Percentiles rank a stretch among this genome's conserved stretches.
These are phyloP conservation scores for Tetranychus piercei DNA, from an alignment of 2,888 invertebrate species.

Conservation along the genomic window DNA sequence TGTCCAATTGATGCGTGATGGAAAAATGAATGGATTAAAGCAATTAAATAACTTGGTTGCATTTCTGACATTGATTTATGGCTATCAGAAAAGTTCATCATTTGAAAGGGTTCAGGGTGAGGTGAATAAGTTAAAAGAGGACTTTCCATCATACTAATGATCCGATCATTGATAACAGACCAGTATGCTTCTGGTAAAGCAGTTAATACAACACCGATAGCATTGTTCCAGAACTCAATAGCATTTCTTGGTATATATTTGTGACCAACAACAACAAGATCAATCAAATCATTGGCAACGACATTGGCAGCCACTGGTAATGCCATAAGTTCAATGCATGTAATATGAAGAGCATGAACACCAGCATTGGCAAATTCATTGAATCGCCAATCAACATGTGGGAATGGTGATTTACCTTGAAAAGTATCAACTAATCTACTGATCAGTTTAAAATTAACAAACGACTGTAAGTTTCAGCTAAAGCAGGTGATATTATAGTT, in stretches of 20 bases:
- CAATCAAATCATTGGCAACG: conserved; percentile 63
- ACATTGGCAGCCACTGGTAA: conserved; percentile 58
- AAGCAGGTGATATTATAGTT: conserved; percentile 59
- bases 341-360: conserved; percentile 79
- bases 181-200: conserved; percentile 77
- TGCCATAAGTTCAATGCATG: conserved; percentile 88
- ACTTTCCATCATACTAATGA: conserved; percentile 53
- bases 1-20: conserved; percentile 88
- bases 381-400: conserved; percentile 82
- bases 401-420: conserved; percentile 47
- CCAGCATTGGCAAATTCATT: conserved; percentile 93
- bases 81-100: conserved; percentile 27
- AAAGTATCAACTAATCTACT: conserved; percentile 65
- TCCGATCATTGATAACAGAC: conserved; percentile 66
- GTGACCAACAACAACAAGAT: conserved; percentile 58
- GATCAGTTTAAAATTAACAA: conserved; percentile 63
- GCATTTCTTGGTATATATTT: conserved; percentile 61
- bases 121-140: conserved; percentile 43
- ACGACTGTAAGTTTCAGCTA: conserved; percentile 84
- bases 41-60: conserved; percentile 64
- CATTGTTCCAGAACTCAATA: conserved; percentile 82
- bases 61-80: conserved; percentile 47
- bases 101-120: conserved; percentile 29
- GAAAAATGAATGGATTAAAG: conserved; percentile 77
- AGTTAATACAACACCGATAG: conserved; percentile 67